Evolutionary conservation across 1,140 invertebrate species (phyloP).

Genomic region (Harlomillsia oculata): DNA sequence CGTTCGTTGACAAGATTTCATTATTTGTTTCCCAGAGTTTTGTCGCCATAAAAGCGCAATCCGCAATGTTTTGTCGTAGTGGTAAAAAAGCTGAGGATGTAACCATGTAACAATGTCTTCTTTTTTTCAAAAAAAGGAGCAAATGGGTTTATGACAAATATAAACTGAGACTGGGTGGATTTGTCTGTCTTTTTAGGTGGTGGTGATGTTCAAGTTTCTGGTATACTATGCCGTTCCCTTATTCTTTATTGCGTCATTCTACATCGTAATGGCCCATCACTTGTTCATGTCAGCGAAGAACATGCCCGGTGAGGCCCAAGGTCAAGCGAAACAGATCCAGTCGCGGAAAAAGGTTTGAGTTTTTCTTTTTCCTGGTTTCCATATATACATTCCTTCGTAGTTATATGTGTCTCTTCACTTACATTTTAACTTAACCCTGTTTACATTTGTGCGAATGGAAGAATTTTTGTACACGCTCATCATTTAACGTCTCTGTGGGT

Average conservation of each 20-base stretch:
- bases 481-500: no score
- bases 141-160: no score
- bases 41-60: no score
- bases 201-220: conserved; percentile 64
- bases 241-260: conserved; percentile 71
- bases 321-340: conserved; percentile 61
- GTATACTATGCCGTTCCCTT: conserved; percentile 76
- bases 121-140: not conserved
- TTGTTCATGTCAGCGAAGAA: conserved; percentile 67
- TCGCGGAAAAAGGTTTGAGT: conserved; percentile 52
- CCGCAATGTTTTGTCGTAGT: not conserved
- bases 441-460: no score
- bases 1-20: no score
- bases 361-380: not conserved
- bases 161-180: no score
- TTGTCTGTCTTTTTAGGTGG: conserved; percentile 36
- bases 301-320: conserved; percentile 65
- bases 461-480: no score
- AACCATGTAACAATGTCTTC: not conserved
- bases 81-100: not conserved
- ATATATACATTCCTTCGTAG: no score
- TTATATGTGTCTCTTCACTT: no score
- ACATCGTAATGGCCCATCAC: conserved; percentile 75
- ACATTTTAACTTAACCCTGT: no score
- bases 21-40: no score